A percentile compares a stretch with the other conserved stretches of the same genome.
phyloP scores from a whole-genome alignment of 2,888 invertebrate species.

The Tenodera sinensis region DNA sequence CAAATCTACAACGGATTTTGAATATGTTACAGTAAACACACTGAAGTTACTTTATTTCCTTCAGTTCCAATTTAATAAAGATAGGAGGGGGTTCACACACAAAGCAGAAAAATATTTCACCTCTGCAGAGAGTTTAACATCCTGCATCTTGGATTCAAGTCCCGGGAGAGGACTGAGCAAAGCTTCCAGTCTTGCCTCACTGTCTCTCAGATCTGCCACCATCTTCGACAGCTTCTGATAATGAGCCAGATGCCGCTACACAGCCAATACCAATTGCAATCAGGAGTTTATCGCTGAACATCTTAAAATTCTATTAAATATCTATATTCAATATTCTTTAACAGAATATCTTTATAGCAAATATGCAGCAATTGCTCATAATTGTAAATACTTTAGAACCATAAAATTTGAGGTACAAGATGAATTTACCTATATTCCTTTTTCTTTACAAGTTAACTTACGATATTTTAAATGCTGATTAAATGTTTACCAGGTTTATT shows the following conservation, averaged over 20 bases:
- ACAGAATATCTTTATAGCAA: background rate
- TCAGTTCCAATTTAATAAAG: background rate
- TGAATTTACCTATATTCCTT: background rate
- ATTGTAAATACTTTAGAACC: background rate
- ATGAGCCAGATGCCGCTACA: constrained; percentile 43
- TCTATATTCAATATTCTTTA: background rate
- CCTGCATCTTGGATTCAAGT: constrained; percentile 3
- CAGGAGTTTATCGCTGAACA: background rate
- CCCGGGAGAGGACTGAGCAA: constrained; percentile 44
- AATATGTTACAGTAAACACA: too few relatives aligned
- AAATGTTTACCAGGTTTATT: too few relatives aligned
- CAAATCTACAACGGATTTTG: too few relatives aligned
- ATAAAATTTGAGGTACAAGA: background rate
- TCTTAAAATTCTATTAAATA: background rate
- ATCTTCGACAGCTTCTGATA: constrained; percentile 60
- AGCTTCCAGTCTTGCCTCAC: constrained; percentile 61
- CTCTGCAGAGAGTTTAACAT: background rate
- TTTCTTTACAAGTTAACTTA: too few relatives aligned
- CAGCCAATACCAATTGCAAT: background rate
- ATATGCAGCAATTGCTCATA: background rate
- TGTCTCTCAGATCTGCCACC: constrained; percentile 66
- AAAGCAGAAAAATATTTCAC: background rate
- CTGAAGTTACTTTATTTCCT: too few relatives aligned
- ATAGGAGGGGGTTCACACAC: background rate
- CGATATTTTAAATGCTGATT: too few relatives aligned